A percentile compares a stretch with the other conserved stretches of the same genome.
Conservation (phyloP, 2,113 vertebrate species). For the Oncorhynchus tshawytscha region DNA sequence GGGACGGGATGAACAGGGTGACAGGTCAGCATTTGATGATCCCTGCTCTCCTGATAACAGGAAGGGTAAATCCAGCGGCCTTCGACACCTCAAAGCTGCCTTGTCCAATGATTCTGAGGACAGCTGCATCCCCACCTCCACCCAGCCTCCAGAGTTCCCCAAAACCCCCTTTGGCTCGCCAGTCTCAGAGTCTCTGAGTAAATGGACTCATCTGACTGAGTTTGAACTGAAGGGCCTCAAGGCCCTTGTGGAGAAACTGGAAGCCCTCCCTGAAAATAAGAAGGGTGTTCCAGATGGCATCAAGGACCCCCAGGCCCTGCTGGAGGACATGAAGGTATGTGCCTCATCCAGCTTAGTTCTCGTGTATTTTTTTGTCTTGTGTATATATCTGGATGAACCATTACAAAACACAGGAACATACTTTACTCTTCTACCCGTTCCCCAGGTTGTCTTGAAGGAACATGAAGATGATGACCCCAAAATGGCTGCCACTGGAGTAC, state of each 20-base stretch:
- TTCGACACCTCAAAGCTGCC: constrained; percentile 78
- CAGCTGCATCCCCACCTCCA: constrained; percentile 69
- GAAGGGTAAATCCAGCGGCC: constrained; percentile 66
- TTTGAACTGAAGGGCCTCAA: constrained; percentile 91
- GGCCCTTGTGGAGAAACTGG: constrained; percentile 91
- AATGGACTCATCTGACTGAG: constrained; percentile 91
- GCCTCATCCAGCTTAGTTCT: background rate
- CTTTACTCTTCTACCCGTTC: background rate
- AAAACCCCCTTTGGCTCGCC: constrained; percentile 87
- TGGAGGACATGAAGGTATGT: constrained; percentile 92
- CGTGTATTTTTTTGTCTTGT: background rate
- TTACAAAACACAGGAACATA: too few species aligned
- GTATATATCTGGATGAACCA: background rate
- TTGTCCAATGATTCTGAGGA: constrained; percentile 85
- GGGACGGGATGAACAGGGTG: constrained; percentile 74
- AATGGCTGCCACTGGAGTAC: constrained; percentile 88
- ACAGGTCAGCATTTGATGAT: constrained; percentile 66
- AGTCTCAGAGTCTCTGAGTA: constrained; percentile 72
- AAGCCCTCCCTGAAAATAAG: constrained; percentile 92
- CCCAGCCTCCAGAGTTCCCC: constrained; percentile 72
- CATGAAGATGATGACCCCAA: constrained; percentile 89
- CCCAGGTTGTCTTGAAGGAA: constrained; percentile 88
- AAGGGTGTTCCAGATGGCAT: constrained; percentile 91
- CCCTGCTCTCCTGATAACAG: constrained; percentile 77
- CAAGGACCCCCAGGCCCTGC: constrained; percentile 85